Conservation (phyloP, 1,140 invertebrate species). For the Sycophaga agraensis region DNA sequence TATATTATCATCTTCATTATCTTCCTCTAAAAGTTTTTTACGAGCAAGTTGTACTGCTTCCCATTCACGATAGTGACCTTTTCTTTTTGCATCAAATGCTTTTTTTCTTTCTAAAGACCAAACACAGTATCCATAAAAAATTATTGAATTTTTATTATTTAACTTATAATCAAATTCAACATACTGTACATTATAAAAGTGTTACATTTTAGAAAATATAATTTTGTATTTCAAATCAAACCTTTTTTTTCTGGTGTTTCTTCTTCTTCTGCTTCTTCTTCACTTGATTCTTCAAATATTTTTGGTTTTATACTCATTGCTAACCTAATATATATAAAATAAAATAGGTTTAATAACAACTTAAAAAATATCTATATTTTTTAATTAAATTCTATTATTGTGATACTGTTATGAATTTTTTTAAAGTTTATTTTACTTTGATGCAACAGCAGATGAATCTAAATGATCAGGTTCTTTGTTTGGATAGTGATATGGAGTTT, state of each 20-base stretch:
- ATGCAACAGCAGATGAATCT: constrained; percentile 76
- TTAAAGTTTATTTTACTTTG: too few relatives aligned
- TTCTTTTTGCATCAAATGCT: constrained; percentile 88
- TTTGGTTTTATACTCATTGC: constrained; percentile 63
- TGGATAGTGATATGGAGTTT: constrained; percentile 90
- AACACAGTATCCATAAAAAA: neutral
- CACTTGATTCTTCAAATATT: constrained; percentile 62
- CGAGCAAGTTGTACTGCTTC: constrained; percentile 87
- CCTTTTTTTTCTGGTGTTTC: constrained; percentile 66
- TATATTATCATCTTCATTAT: constrained; percentile 71
- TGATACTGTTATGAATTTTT: constrained; percentile 25
- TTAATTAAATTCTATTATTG: too few relatives aligned
- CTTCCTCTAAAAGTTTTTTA: constrained; percentile 86
- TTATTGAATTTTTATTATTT: neutral
- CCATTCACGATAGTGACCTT: constrained; percentile 97
- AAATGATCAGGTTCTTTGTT: constrained; percentile 73
- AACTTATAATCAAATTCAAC: neutral
- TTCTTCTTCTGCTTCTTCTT: constrained; percentile 66
- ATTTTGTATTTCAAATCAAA: constrained; percentile 29
- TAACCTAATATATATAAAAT: constrained; percentile 57
- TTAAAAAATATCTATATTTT: neutral
- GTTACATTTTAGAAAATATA: neutral
- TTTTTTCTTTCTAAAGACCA: constrained; percentile 64
- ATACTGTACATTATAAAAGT: constrained; percentile 7
- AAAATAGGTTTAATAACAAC: constrained; percentile 21